A percentile compares a stretch with the other conserved stretches of the same genome.
Evolutionary conservation across 2,797 vertebrate genomes (phyloP).

Genomic region (Onychomys arenicola): DNA sequence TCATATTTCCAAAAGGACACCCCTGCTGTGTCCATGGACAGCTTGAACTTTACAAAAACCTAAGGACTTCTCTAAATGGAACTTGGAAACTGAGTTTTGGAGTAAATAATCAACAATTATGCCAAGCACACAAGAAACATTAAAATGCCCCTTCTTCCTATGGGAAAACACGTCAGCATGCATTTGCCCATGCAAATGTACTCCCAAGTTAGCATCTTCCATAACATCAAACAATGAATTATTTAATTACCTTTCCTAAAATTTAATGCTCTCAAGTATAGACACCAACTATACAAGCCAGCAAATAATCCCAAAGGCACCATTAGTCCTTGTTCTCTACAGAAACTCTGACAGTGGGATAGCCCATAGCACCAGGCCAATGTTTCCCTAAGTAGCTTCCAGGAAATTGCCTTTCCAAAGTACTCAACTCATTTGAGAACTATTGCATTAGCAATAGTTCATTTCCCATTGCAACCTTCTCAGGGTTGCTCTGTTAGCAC

Average conservation of each 20-base stretch:
- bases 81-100: conserved; percentile 8
- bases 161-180: not conserved
- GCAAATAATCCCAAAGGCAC: not conserved
- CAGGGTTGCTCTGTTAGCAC: not conserved
- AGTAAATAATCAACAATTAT: conserved; percentile 39
- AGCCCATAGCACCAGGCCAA: not conserved
- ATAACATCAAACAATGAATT: conserved; percentile 19
- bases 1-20: not conserved
- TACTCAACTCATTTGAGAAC: conserved; percentile 28
- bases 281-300: not conserved
- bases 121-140: not conserved
- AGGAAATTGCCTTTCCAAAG: not conserved
- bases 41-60: conserved; percentile 18
- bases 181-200: not conserved
- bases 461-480: not conserved
- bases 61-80: conserved; percentile 8
- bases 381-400: not conserved
- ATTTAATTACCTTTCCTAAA: conserved; percentile 37
- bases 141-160: conserved; percentile 22
- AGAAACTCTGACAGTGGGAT: not conserved
- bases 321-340: not conserved
- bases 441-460: not conserved
- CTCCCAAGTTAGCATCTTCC: not conserved
- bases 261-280: not conserved
- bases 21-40: not conserved